Evolutionary conservation across 2,888 invertebrate species (phyloP), one percentile per base, ranked within the genome.

Genomic region (Nephrotoma appendiculata): DNA sequence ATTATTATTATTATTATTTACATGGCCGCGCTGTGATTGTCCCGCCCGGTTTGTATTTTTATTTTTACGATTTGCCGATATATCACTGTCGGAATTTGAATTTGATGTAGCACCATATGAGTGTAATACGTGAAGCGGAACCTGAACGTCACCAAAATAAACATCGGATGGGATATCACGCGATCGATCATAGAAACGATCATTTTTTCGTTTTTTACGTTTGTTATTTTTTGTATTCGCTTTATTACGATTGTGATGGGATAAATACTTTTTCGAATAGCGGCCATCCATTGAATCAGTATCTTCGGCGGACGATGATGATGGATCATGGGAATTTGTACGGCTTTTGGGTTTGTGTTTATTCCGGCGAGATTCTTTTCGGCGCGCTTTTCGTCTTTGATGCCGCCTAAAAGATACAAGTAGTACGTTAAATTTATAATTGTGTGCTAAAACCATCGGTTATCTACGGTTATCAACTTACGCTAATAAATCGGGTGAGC

Each of bases 131-230:
- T 87, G 87, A 19, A 87, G 71, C 9, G 87, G 87, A 19, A 86
- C 87, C 0, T 93, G 92, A 87, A 93, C 92, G 89, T 93, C 93
- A 86, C 93, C 93, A 91, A 93, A 93, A 90, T 92, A 93, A 45
- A 93, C 92, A 89, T 93, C 93, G 91, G 93, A 93, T 44, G 93
- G 93, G 87, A 93, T 93, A 91, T 93, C 19, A 92, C 86, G 44
- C 19, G 86, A 86, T 12, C 86, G 86, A 86, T 86, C 86, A 41
- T 86, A 86, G n/a, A 86, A 86, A 6, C 86, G 90, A 89, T 92
- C 92, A 89, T 93, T 93, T 91, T 93, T 93, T 90, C 93, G 93
- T 92, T 92, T 93, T 87, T 93, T 92, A 92, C 93, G 93, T 89
- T 0, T 71, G 1, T 71, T 71, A 31, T 31, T 31, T 71, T 71